Evolutionary conservation across 2,888 invertebrate genomes (phyloP), one percentile per base, ranked within the genome.

Genomic region (Stramonita haemastoma): DNA sequence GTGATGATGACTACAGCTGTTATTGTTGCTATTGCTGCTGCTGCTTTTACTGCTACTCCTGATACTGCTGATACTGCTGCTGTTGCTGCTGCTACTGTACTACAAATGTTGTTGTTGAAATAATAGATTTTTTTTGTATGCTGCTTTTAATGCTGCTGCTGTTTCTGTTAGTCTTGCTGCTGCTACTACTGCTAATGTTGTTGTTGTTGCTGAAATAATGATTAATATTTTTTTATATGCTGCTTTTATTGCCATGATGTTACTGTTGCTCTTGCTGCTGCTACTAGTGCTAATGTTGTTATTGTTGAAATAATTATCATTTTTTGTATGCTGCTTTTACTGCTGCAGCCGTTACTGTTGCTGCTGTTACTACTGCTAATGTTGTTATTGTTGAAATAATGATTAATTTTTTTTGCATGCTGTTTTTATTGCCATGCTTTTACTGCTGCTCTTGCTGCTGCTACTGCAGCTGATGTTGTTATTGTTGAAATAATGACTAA

Each of bases 291-390:
- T 1, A 11, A 22, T 70, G n/a, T 26, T n/a, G 46, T 8, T 46
- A 8, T 46, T 46, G 8, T 8, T 46, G 46, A 46, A 46, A 46
- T 46, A 46, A 1, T 6, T 17, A 17, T 13, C 1, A 22, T 46
- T 84, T 46, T 84, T 26, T 46, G 36, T 84, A 90, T 46, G 85
- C 92, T 92, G 19, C 91, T n/a, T n/a, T n/a, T n/a, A 2, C 66
- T 66, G 1, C 46, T 46, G 46, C n/a, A n/a, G n/a, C n/a, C n/a
- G n/a, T n/a, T n/a, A n/a, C 46, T 46, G 4, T 5, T 46, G 46
- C 8, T 46, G 46, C 46, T 46, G 2, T 8, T 46, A 8, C 46
- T 46, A 5, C 46, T 46, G 70, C 11, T 1, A 11, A 22, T 70
- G n/a, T 26, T n/a, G 46, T 8, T 46, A 8, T 46, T 46, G 8